These are phyloP conservation scores for Formicarius rufipectus DNA, from an alignment of 2,113 vertebrate species.

Conservation along the genomic window DNA sequence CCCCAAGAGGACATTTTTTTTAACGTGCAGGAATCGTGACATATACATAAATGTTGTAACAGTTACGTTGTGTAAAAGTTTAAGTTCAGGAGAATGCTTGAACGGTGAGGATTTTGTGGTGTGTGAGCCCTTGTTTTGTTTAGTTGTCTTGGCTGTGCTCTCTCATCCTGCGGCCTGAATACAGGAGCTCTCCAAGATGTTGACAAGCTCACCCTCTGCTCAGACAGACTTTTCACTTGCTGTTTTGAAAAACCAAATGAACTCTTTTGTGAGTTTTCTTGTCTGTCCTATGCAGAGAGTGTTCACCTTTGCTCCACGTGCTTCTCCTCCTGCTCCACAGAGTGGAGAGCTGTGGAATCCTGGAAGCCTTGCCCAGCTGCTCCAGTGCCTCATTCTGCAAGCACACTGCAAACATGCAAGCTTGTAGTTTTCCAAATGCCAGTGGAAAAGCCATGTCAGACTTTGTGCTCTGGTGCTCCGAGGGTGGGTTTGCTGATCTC, in stretches of 20 bases:
- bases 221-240: not conserved
- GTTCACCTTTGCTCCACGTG: not conserved
- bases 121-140: rapidly evolving
- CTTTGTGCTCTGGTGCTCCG: not conserved
- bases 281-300: not conserved
- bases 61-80: rapidly evolving
- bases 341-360: not conserved
- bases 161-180: not conserved
- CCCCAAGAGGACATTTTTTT: not conserved
- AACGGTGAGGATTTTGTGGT: not conserved
- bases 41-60: not conserved
- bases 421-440: not conserved
- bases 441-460: not conserved
- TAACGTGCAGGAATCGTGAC: not conserved
- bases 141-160: not conserved
- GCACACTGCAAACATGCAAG: not conserved
- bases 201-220: not conserved
- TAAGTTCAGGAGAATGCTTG: not conserved
- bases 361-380: not conserved
- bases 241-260: not conserved
- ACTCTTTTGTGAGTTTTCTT: not conserved
- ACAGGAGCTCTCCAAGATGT: not conserved
- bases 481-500: not conserved
- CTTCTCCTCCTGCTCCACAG: not conserved
- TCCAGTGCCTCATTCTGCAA: not conserved